These are phyloP conservation scores for Coregonus clupeaformis DNA, from an alignment of 2,113 vertebrate genomes.

Conservation along the genomic window DNA sequence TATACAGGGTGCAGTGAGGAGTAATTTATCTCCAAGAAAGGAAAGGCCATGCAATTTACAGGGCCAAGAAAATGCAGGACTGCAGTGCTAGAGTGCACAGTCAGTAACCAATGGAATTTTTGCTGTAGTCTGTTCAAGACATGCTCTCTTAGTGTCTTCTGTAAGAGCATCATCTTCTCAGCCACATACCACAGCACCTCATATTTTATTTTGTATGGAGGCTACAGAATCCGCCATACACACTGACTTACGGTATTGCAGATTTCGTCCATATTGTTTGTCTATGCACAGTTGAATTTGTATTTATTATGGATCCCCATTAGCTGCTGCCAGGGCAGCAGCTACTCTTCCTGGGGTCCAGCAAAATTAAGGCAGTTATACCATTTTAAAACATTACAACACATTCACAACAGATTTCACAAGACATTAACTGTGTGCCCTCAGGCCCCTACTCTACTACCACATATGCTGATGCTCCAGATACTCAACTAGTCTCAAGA, in stretches of 20 bases:
- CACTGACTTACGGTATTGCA: not conserved
- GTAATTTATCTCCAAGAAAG: conserved; percentile 50
- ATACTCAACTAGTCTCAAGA: no score
- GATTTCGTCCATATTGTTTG: not conserved
- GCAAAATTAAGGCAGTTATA: no score
- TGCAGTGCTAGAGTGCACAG: conserved; percentile 18
- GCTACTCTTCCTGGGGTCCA: no score
- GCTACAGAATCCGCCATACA: not conserved
- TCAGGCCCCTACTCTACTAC: no score
- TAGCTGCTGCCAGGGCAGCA: no score
- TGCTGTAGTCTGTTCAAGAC: not conserved
- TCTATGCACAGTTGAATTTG: not conserved
- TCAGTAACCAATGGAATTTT: conserved; percentile 14
- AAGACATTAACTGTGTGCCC: no score
- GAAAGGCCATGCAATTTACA: conserved; percentile 53
- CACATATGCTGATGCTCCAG: no score
- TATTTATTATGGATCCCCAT: no score
- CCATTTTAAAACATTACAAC: no score
- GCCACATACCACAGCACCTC: not conserved
- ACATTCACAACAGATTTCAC: no score
- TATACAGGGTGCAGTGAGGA: conserved; percentile 49
- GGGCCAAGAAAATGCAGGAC: conserved; percentile 26
- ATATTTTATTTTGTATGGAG: not conserved
- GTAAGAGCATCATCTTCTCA: not conserved
- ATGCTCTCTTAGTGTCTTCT: no score